Evolutionary conservation across 2,113 vertebrate species (phyloP).

Genomic region (Psilopsiagon aurifrons): DNA sequence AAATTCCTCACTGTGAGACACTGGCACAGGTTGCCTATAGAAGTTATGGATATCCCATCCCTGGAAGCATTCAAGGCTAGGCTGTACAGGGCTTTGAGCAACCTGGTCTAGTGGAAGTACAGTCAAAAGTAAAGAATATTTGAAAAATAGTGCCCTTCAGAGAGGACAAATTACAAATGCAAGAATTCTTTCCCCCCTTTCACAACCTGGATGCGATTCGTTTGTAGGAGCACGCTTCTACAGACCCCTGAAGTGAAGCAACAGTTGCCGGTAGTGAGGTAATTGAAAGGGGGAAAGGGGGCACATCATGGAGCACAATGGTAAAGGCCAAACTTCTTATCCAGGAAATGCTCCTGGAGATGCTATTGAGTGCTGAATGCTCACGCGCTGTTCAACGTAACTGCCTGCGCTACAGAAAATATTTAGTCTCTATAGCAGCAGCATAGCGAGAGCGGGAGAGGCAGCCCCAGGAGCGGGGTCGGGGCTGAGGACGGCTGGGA

Average conservation of each 20-base stretch:
- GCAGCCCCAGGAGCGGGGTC: background rate
- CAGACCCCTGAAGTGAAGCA: background rate
- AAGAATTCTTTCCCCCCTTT: background rate
- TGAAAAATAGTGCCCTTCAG: background rate
- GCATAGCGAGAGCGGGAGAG: background rate
- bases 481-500: too few relatives aligned
- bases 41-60: background rate
- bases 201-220: rapidly evolving
- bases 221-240: background rate
- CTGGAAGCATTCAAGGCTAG: background rate
- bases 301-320: rapidly evolving
- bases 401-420: background rate
- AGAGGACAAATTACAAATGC: background rate
- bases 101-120: background rate
- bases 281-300: background rate
- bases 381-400: background rate
- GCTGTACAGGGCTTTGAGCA: background rate
- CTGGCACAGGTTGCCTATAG: background rate
- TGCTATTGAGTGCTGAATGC: background rate
- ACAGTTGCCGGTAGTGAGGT: rapidly evolving
- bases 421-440: background rate
- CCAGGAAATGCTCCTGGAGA: background rate
- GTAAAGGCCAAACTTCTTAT: rapidly evolving
- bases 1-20: background rate
- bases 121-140: background rate